Percentiles rank a stretch among this genome's conserved stretches.
Conservation (phyloP, 1,140 invertebrate genomes). For the Helicorthomorpha holstii region DNA sequence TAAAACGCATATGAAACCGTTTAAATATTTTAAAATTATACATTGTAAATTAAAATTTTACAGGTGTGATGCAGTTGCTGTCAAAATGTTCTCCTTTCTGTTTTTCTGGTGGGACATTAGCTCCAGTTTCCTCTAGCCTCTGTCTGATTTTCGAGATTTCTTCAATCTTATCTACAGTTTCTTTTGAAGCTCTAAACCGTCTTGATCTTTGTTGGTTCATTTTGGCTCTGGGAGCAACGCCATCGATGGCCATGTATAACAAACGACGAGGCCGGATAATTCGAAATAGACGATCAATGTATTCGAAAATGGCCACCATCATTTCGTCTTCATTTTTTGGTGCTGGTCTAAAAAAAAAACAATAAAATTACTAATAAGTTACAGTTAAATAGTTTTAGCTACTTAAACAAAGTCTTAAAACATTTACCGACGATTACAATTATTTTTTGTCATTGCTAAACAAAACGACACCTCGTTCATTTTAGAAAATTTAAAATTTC, state of each 20-base stretch:
- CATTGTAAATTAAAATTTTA: slow-evolving; percentile 22
- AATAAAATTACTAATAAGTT: neutral
- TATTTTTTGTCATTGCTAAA: too few species aligned
- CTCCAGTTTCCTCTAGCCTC: slow-evolving; percentile 43
- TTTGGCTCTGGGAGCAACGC: slow-evolving; percentile 91
- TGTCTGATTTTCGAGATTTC: slow-evolving; percentile 58
- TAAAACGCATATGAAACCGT: slow-evolving; percentile 9
- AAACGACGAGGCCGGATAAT: slow-evolving; percentile 90
- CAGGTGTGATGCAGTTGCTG: slow-evolving; percentile 95
- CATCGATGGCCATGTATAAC: slow-evolving; percentile 99
- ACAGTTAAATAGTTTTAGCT: neutral
- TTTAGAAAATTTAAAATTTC: too few species aligned
- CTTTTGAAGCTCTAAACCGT: slow-evolving; percentile 91
- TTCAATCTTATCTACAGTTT: slow-evolving; percentile 71
- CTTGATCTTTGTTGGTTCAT: slow-evolving; percentile 99
- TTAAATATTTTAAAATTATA: neutral
- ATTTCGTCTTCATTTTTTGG: slow-evolving; percentile 99
- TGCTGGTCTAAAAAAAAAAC: slow-evolving; percentile 48
- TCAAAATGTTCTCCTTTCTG: slow-evolving; percentile 87
- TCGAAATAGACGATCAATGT: slow-evolving; percentile 86
- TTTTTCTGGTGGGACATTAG: slow-evolving; percentile 71
- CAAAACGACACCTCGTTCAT: too few species aligned
- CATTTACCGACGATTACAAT: too few species aligned
- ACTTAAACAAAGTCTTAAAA: too few species aligned
- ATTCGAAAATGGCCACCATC: slow-evolving; percentile 99